phyloP scores from a whole-genome alignment of 2,113 vertebrate genomes.

The Cyphomyrus plagiostoma region DNA sequence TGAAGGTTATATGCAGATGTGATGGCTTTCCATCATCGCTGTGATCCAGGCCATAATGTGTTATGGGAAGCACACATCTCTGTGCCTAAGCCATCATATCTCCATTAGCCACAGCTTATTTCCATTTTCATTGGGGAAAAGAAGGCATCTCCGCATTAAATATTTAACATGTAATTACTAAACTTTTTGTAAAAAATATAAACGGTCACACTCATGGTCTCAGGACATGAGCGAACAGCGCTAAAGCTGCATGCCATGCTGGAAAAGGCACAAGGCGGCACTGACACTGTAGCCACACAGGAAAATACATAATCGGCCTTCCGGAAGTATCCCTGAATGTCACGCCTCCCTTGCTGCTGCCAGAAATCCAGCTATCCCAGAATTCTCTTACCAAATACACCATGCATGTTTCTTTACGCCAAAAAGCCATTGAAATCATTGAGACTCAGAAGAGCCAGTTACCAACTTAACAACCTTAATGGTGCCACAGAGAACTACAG shows the following conservation, averaged over 20 bases:
- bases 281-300: background rate
- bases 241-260: background rate
- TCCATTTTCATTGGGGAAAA: conserved; percentile 15
- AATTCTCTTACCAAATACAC: background rate
- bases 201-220: background rate
- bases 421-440: background rate
- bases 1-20: conserved; percentile 40
- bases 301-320: background rate
- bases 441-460: background rate
- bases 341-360: background rate
- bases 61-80: conserved; percentile 18
- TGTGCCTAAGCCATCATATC: conserved; percentile 21
- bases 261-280: background rate
- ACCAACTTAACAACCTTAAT: background rate
- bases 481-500: background rate
- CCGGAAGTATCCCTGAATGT: background rate
- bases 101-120: conserved; percentile 29
- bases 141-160: conserved; percentile 6
- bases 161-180: conserved; percentile 10
- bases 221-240: background rate
- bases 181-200: conserved; percentile 7
- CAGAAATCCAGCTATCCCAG: background rate
- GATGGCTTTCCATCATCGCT: conserved; percentile 36
- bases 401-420: background rate
- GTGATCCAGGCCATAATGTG: conserved; percentile 29